Evolutionary conservation across 2,888 invertebrate genomes (phyloP).

Genomic region (Conistra vaccinii): DNA sequence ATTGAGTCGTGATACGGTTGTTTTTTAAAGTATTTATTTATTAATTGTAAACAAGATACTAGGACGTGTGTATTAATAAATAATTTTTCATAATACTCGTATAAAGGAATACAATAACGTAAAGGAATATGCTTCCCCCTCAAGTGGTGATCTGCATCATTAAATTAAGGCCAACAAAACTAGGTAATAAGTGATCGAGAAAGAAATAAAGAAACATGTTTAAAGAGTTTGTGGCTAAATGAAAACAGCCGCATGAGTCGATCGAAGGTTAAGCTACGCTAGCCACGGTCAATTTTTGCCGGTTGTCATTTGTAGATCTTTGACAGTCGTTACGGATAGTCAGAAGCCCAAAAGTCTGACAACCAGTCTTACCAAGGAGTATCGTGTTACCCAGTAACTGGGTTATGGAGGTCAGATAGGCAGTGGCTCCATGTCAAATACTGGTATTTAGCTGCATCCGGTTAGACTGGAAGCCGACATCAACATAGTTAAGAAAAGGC

Average conservation of each 20-base stretch:
- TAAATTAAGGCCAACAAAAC: too few species aligned
- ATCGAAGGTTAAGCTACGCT: neutral
- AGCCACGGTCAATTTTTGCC: neutral
- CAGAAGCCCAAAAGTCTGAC: neutral
- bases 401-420: neutral
- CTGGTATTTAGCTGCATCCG: neutral
- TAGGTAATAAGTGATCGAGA: neutral
- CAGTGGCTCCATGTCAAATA: neutral
- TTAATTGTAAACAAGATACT: neutral
- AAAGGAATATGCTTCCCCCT: neutral
- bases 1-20: neutral
- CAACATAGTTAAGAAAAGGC: neutral
- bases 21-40: neutral
- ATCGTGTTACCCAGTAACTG: neutral
- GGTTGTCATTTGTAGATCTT: neutral
- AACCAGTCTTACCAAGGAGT: neutral
- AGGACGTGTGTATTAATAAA: neutral
- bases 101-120: neutral
- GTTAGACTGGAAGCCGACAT: neutral
- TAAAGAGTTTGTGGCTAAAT: neutral
- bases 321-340: neutral
- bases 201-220: neutral
- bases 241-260: neutral
- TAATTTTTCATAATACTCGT: neutral
- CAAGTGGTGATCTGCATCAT: neutral